phyloP scores from a whole-genome alignment of 2,113 vertebrate genomes.

The Ursus arctos region DNA sequence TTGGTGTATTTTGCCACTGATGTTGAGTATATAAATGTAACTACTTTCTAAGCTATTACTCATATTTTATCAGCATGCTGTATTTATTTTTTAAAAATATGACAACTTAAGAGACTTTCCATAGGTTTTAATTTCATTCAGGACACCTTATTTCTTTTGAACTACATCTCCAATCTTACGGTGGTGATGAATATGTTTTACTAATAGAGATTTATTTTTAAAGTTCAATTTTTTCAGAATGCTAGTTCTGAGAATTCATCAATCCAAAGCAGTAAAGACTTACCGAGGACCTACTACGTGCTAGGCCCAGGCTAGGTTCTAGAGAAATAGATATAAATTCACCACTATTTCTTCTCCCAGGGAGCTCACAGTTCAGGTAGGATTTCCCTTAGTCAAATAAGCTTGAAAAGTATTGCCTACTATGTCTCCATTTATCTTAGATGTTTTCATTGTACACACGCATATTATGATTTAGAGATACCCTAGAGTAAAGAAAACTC shows the following conservation, averaged over 20 bases:
- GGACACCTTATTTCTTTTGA: constrained; percentile 46
- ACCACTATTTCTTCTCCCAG: background rate
- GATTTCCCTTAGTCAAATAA: constrained; percentile 14
- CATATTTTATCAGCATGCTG: background rate
- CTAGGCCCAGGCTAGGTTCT: background rate
- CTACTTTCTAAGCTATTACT: background rate
- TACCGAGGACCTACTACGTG: background rate
- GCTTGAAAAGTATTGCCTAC: background rate
- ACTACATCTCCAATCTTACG: background rate
- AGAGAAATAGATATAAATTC: constrained; percentile 1
- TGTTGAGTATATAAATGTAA: constrained; percentile 35
- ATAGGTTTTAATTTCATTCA: constrained; percentile 48
- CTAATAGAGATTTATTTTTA: constrained; percentile 37
- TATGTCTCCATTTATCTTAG: background rate
- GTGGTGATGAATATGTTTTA: constrained; percentile 33
- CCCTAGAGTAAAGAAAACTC: background rate
- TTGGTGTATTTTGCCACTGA: constrained; percentile 1
- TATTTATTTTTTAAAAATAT: background rate
- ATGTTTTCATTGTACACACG: background rate
- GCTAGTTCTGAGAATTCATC: constrained; percentile 37
- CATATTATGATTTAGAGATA: background rate
- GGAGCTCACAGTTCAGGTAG: background rate
- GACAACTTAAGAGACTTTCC: background rate
- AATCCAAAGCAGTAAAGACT: constrained; percentile 25
- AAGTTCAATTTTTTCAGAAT: background rate